phyloP scores from a whole-genome alignment of 2,888 invertebrate genomes.

The Trachelus iudaicus region DNA sequence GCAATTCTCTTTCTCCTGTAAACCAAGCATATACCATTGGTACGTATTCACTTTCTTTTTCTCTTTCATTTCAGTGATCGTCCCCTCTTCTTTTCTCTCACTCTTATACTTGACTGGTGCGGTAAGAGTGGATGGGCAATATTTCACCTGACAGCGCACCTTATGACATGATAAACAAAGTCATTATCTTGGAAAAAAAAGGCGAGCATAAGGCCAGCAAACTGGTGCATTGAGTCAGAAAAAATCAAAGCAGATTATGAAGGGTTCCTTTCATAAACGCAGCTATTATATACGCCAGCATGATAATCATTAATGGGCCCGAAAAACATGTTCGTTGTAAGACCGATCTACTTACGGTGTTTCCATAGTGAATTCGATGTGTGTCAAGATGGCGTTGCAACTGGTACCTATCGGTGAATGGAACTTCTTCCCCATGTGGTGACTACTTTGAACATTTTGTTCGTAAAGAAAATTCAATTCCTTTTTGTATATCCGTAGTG shows the following conservation, averaged over 20 bases:
- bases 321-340: not conserved
- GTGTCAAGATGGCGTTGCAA: not conserved
- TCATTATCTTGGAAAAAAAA: conserved; percentile 45
- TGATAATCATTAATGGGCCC: conserved; percentile 3
- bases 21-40: not conserved
- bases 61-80: not conserved
- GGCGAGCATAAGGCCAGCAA: conserved; percentile 34
- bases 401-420: not conserved
- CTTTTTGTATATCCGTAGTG: not conserved
- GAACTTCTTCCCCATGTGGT: not conserved
- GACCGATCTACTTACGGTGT: not conserved
- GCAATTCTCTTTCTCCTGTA: not conserved
- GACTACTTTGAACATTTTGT: not conserved
- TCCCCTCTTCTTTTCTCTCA: not conserved
- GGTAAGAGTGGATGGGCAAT: not conserved
- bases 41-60: not conserved
- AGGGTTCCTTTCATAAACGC: conserved; percentile 35
- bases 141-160: conserved; percentile 47
- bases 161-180: conserved; percentile 59
- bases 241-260: conserved; percentile 53
- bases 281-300: conserved; percentile 8
- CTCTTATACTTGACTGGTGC: not conserved
- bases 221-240: conserved; percentile 34
- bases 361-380: not conserved
- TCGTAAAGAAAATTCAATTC: not conserved